phyloP scores from a whole-genome alignment of 1,140 invertebrate genomes.

The Panagrolaimus sp. region DNA sequence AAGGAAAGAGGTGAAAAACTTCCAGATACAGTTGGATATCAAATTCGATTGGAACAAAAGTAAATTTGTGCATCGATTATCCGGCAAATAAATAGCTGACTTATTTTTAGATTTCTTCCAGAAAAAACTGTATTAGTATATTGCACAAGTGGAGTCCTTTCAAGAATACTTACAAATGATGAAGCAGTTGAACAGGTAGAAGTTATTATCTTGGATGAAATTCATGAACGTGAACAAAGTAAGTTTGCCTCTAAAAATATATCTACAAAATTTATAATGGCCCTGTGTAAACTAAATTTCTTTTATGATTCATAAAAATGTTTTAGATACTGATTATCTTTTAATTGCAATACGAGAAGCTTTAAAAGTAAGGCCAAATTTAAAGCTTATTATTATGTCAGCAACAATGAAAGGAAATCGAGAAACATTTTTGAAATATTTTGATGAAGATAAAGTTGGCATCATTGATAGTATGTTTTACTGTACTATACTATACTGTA shows the following conservation, averaged over 20 bases:
- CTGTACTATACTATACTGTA: conserved; percentile 60
- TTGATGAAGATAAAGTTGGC: conserved; percentile 73
- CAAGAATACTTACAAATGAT: conserved; percentile 75
- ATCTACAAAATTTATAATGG: no score
- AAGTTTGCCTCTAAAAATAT: no score
- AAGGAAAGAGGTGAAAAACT: conserved; percentile 79
- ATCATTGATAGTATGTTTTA: conserved; percentile 62
- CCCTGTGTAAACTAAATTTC: no score
- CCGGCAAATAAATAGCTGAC: not conserved
- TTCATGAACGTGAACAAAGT: conserved; percentile 88
- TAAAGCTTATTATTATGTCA: conserved; percentile 80
- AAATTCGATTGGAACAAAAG: conserved; percentile 74
- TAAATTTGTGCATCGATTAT: conserved; percentile 31
- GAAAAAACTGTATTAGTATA: conserved; percentile 78
- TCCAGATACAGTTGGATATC: conserved; percentile 83
- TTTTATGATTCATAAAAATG: no score
- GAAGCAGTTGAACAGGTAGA: conserved; percentile 70
- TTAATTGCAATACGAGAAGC: conserved; percentile 75
- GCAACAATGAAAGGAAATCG: conserved; percentile 74
- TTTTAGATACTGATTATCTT: conserved; percentile 74
- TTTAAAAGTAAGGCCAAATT: conserved; percentile 66
- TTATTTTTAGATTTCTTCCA: not conserved
- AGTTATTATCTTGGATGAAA: conserved; percentile 87
- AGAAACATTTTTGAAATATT: conserved; percentile 76
- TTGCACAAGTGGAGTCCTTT: conserved; percentile 81